Conservation (phyloP, 1,140 invertebrate genomes). For the Asbolus verrucosus region DNA sequence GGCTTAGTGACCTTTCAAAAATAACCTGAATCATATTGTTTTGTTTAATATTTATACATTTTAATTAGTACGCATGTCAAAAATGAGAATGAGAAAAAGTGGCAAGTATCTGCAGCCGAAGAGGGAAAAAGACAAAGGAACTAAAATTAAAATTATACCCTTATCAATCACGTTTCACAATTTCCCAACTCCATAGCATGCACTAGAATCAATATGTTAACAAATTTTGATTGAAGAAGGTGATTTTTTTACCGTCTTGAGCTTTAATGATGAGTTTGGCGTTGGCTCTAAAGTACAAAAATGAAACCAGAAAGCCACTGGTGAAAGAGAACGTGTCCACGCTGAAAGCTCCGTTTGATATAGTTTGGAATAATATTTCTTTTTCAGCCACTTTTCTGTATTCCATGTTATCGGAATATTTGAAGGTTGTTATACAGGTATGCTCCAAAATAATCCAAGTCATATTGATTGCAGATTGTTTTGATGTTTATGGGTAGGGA, state of each 20-base stretch:
- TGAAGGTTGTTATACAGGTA: constrained; percentile 86
- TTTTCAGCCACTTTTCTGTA: constrained; percentile 82
- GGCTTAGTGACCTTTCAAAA: too few relatives aligned
- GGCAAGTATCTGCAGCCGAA: too few relatives aligned
- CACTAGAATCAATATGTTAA: constrained; percentile 73
- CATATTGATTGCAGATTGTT: constrained; percentile 90
- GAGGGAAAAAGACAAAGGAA: too few relatives aligned
- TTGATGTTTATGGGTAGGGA: constrained; percentile 80
- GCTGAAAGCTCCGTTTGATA: constrained; percentile 88
- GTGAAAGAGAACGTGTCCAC: constrained; percentile 95
- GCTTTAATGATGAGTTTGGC: constrained; percentile 81
- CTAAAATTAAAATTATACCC: too few relatives aligned
- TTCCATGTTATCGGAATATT: constrained; percentile 88
- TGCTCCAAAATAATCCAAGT: constrained; percentile 94
- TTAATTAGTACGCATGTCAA: too few relatives aligned
- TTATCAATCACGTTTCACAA: too few relatives aligned
- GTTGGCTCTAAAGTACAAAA: constrained; percentile 85
- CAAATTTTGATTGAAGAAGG: constrained; percentile 5
- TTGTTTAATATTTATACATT: too few relatives aligned
- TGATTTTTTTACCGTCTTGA: constrained; percentile 70
- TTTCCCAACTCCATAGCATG: constrained; percentile 92
- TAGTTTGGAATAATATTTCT: constrained; percentile 84
- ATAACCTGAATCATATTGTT: too few relatives aligned
- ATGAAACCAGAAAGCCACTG: constrained; percentile 84
- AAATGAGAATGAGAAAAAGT: too few relatives aligned